Percentiles rank a stretch among this genome's conserved stretches.
Conservation (phyloP, 1,140 invertebrate species). For the Palaemon carinicauda region DNA sequence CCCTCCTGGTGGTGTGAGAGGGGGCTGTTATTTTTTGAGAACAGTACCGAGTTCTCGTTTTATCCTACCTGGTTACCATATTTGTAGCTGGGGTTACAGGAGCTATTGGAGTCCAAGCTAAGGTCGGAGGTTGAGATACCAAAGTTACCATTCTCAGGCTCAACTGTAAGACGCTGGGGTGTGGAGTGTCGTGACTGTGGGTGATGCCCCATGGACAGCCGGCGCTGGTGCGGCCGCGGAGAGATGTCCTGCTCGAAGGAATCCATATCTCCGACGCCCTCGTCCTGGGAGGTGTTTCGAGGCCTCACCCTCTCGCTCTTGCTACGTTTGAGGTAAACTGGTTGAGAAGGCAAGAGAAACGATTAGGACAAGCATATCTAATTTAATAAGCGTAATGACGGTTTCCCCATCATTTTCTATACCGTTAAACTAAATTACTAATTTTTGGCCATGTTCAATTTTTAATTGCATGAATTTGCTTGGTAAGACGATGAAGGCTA, state of each 20-base stretch:
- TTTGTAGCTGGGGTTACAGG: slow-evolving; percentile 49
- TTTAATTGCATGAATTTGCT: no score
- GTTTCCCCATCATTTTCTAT: no score
- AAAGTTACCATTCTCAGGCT: slow-evolving; percentile 45
- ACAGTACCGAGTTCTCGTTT: not conserved
- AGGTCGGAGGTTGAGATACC: slow-evolving; percentile 47
- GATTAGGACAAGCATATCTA: not conserved
- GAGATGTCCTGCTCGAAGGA: slow-evolving; percentile 23
- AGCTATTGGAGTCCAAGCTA: slow-evolving; percentile 44
- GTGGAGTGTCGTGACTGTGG: slow-evolving; percentile 29
- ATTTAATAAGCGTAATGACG: not conserved
- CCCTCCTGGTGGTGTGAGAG: no score
- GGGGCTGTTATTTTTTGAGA: no score
- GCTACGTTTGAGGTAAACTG: slow-evolving; percentile 50
- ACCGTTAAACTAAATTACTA: no score
- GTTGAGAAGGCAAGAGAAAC: not conserved
- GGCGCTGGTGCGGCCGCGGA: slow-evolving; percentile 43
- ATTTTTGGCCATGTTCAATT: no score
- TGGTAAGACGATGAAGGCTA: no score
- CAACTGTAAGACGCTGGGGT: slow-evolving; percentile 45
- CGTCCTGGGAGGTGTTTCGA: not conserved
- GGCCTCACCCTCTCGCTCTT: slow-evolving; percentile 46
- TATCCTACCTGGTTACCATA: slow-evolving; percentile 49
- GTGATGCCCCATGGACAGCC: slow-evolving; percentile 45
- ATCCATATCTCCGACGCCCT: not conserved